A percentile compares a stretch with the other conserved stretches of the same genome.
phyloP scores from a whole-genome alignment of 2,888 invertebrate genomes.

The Aporophyla lueneburgensis region DNA sequence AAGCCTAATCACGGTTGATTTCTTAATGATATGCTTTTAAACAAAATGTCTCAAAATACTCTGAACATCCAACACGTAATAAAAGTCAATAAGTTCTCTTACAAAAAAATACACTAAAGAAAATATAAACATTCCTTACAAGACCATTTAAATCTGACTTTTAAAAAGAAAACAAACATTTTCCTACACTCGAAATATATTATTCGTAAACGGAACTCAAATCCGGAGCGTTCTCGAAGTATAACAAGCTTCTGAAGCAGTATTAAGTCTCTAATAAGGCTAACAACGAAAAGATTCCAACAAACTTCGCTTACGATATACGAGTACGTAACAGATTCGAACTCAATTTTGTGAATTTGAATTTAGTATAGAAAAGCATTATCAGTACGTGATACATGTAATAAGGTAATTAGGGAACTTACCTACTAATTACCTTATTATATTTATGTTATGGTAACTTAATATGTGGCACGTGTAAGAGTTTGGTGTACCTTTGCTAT shows the following conservation, averaged over 20 bases:
- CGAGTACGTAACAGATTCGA: conserved; percentile 8
- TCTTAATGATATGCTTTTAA: neutral
- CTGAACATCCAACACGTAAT: neutral
- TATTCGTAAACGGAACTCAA: conserved; percentile 39
- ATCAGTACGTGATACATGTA: neutral
- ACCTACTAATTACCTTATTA: neutral
- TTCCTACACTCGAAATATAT: conserved; percentile 23
- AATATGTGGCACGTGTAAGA: neutral
- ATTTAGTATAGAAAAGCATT: conserved; percentile 18
- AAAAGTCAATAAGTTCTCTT: too few species aligned
- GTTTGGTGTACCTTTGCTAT: neutral
- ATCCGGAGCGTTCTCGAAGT: conserved; percentile 22
- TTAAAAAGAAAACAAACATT: conserved; percentile 19
- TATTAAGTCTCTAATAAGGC: conserved; percentile 39
- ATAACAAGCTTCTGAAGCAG: conserved; percentile 32
- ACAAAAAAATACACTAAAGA: neutral
- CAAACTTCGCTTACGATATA: conserved; percentile 19
- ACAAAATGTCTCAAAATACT: neutral
- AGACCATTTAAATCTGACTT: conserved; percentile 7
- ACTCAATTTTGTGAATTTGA: conserved; percentile 27
- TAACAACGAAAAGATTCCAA: conserved; percentile 34
- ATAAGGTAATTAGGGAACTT: conserved; percentile 16
- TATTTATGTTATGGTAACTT: neutral
- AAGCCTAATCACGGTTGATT: neutral
- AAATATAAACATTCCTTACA: neutral